Evolutionary conservation across 1,140 invertebrate species (phyloP), one percentile per base, ranked within the genome.

Genomic region (Tetramorium alpestre): DNA sequence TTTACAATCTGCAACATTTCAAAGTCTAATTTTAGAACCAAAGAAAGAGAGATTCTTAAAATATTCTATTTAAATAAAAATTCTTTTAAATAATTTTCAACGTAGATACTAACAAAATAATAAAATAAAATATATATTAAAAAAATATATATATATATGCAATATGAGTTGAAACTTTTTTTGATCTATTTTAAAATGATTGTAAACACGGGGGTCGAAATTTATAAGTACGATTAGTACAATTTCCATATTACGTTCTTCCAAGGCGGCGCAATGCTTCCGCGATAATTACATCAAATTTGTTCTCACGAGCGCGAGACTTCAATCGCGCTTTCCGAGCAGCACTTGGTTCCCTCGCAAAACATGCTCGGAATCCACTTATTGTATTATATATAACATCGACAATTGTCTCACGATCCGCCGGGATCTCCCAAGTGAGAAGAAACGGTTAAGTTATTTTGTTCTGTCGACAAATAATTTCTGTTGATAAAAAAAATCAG

Each of bases 371-470:
- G 69, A 82, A 84, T 84, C 67, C 41, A 18, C 69, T 84, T 73
- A 84, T 73, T 84, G 62, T 84, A 73, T 60, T 84, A 84, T 75
- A 58, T 75, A 84, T 84, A 84, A 84, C 80, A 84, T 84, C 51
- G 41, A 72, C 78, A 82, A 84, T 28, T 75, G 69, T 84, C 80
- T 84, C 80, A 84, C 80, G 80, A 84, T 75, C 80, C 41, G 22
- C 10, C 28, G 2, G n/a, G 6, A 58, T 67, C 41, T 73, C 25
- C 25, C 56, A 75, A 75, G 69, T 84, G 80, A 84, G 80, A 84
- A 84, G 54, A 75, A 62, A 62, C n/a, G 67, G 80, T 82, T 82
- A 73, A 60, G 80, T 28, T 44, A 60, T 60, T 75, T 84, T 75
- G 80, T 73, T 28, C 8, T 25, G 25, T 62, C 69, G 18, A 62